These are phyloP conservation scores for Burhinus bistriatus DNA, from an alignment of 2,113 vertebrate species.

Conservation along the genomic window DNA sequence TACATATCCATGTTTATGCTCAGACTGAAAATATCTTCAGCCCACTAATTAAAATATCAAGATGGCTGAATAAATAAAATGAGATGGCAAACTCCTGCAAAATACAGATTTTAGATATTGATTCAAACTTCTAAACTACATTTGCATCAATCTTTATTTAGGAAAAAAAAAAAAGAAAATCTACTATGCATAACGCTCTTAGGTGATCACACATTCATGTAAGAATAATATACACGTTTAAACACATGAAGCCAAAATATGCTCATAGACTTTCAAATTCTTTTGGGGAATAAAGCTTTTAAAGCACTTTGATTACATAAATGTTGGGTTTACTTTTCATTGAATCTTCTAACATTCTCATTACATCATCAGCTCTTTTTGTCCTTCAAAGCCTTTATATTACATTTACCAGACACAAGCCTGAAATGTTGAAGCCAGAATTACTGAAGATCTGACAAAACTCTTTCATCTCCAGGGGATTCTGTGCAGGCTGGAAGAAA, in stretches of 20 bases:
- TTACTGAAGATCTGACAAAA: not conserved
- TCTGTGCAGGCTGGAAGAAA: not conserved
- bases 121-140: not conserved
- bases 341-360: conserved; percentile 17
- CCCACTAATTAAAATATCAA: not conserved
- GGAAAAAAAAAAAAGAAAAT: not conserved
- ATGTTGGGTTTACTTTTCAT: conserved; percentile 2
- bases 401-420: conserved; percentile 21
- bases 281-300: not conserved
- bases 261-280: not conserved
- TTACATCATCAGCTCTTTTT: conserved; percentile 14
- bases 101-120: not conserved
- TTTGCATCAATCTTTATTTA: conserved; percentile 10
- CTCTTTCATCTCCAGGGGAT: not conserved
- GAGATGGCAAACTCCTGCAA: not conserved
- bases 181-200: not conserved
- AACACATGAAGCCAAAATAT: conserved; percentile 37
- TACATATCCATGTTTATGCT: not conserved
- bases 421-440: conserved; percentile 13
- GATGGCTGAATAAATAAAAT: not conserved
- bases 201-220: conserved; percentile 28
- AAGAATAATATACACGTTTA: conserved; percentile 7
- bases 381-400: conserved; percentile 16
- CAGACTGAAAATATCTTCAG: not conserved
- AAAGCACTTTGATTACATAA: not conserved